Evolutionary conservation across 1,140 invertebrate genomes (phyloP).

Genomic region (Panagrolaimus sp.): DNA sequence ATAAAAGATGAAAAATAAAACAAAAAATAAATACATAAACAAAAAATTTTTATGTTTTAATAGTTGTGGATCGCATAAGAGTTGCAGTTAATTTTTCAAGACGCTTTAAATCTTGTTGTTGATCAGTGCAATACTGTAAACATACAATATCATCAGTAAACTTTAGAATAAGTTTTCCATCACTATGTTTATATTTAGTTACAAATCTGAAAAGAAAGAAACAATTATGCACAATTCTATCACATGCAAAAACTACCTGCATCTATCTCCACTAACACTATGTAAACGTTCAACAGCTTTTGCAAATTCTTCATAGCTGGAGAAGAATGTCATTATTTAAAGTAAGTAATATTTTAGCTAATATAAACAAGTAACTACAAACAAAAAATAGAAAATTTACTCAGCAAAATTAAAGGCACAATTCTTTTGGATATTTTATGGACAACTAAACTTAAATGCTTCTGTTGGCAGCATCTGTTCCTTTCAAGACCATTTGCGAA

Average conservation of each 20-base stretch:
- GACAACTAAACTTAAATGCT: too few relatives aligned
- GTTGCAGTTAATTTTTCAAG: constrained; percentile 3
- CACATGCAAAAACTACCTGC: constrained; percentile 63
- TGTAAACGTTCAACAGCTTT: constrained; percentile 82
- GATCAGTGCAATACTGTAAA: not conserved
- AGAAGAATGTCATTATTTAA: constrained; percentile 74
- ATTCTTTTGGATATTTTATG: too few relatives aligned
- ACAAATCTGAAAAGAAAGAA: not conserved
- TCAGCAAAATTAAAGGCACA: too few relatives aligned
- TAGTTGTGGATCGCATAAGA: not conserved
- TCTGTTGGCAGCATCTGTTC: too few relatives aligned
- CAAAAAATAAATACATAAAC: not conserved
- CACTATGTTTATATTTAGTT: not conserved
- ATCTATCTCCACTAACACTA: constrained; percentile 77
- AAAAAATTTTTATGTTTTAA: not conserved
- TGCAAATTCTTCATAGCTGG: constrained; percentile 85
- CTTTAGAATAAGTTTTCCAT: constrained; percentile 4
- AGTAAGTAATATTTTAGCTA: not conserved
- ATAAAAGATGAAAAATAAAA: too few relatives aligned
- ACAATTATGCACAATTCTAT: not conserved
- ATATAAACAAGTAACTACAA: not conserved
- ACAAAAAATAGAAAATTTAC: too few relatives aligned
- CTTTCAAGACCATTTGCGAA: too few relatives aligned
- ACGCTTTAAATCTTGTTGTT: constrained; percentile 10
- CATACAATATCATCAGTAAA: constrained; percentile 10